These are phyloP conservation scores for Nymphicus hollandicus DNA, from an alignment of 2,113 vertebrate species.

Conservation along the genomic window DNA sequence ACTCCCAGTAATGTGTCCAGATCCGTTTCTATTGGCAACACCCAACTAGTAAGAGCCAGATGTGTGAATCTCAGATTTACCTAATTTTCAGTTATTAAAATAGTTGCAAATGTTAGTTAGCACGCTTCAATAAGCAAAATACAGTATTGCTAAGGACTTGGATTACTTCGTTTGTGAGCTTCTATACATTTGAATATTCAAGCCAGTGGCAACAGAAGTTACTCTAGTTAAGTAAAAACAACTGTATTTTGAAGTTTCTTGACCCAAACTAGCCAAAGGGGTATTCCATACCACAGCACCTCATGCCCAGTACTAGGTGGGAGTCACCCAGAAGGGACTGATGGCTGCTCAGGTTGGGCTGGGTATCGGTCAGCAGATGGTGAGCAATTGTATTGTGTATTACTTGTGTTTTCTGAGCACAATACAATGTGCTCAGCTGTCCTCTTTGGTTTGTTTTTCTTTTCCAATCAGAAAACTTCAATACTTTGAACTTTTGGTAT, in stretches of 20 bases:
- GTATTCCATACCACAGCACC: neutral
- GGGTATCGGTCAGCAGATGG: neutral
- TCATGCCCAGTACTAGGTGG: neutral
- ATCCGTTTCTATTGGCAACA: neutral
- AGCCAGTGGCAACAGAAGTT: neutral
- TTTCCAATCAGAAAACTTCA: neutral
- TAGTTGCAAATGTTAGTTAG: neutral
- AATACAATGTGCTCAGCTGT: neutral
- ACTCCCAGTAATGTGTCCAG: fast-evolving
- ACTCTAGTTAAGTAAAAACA: neutral
- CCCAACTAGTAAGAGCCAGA: neutral
- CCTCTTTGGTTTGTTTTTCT: neutral
- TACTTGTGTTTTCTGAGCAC: neutral
- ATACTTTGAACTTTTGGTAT: neutral
- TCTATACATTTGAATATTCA: neutral
- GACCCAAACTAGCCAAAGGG: neutral
- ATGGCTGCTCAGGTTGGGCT: neutral
- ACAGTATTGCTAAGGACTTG: neutral
- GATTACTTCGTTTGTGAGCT: neutral
- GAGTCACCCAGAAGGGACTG: neutral
- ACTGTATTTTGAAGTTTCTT: neutral
- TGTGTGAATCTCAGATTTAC: neutral
- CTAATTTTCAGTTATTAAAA: neutral
- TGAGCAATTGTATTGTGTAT: neutral
- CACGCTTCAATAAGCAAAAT: neutral